Evolutionary conservation across 1,140 invertebrate species (phyloP).

Genomic region (Cydia amplana): DNA sequence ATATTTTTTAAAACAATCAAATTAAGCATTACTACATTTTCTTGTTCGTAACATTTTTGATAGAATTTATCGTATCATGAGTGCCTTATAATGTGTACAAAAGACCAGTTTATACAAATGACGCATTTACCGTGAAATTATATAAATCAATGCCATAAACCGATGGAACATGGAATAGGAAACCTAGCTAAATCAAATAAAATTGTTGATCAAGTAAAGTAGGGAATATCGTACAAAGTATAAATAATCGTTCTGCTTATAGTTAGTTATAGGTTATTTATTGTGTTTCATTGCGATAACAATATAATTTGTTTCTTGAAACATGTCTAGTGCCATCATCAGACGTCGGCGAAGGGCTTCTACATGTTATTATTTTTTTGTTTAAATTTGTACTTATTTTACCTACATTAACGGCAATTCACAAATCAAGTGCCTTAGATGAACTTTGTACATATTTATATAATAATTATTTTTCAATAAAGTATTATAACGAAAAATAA

Average conservation of each 20-base stretch:
- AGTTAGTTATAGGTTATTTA: constrained; percentile 57
- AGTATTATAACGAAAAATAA: constrained; percentile 73
- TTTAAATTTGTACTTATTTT: constrained; percentile 72
- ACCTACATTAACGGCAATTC: constrained; percentile 60
- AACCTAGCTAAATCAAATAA: constrained; percentile 33
- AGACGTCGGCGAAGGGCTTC: constrained; percentile 47
- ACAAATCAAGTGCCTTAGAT: constrained; percentile 72
- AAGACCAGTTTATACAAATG: constrained; percentile 34
- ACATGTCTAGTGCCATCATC: constrained; percentile 73
- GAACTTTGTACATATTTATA: constrained; percentile 74
- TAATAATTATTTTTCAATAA: constrained; percentile 66
- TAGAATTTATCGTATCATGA: constrained; percentile 11
- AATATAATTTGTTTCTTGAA: constrained; percentile 58
- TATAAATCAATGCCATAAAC: constrained; percentile 48
- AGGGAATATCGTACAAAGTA: constrained; percentile 67
- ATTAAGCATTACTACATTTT: background rate
- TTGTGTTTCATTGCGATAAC: constrained; percentile 59
- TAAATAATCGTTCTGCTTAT: constrained; percentile 60
- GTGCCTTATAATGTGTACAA: constrained; percentile 35
- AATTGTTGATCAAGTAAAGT: constrained; percentile 53
- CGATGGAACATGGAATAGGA: constrained; percentile 33
- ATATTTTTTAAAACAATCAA: background rate
- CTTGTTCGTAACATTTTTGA: background rate
- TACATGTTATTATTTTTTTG: constrained; percentile 62
- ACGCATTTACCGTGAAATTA: constrained; percentile 45